phyloP scores from a whole-genome alignment of 1,140 invertebrate species.

The Mesaphorura yosii region DNA sequence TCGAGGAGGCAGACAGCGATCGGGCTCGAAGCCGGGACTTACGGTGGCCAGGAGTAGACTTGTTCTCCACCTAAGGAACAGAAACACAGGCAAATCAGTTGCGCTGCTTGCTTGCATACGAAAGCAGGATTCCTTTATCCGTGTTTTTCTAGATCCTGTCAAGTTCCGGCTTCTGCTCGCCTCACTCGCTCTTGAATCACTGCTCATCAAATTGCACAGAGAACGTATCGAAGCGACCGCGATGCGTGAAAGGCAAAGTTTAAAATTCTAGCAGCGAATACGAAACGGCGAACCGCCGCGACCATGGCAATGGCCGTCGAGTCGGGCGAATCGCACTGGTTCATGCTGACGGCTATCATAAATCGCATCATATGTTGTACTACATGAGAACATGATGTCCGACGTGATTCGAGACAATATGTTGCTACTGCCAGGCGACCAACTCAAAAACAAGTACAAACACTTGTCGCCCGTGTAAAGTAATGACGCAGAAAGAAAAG shows the following conservation, averaged over 20 bases:
- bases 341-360: too few species aligned
- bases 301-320: too few species aligned
- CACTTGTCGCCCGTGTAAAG: neutral
- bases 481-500: neutral
- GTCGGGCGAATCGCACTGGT: too few species aligned
- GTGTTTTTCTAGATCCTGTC: too few species aligned
- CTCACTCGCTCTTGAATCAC: neutral
- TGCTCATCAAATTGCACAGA: neutral
- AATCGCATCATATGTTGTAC: neutral
- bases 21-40: constrained; percentile 68
- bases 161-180: neutral
- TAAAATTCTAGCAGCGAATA: too few species aligned
- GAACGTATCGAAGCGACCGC: neutral
- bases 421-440: neutral
- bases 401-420: neutral
- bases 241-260: neutral
- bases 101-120: too few species aligned
- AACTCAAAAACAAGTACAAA: too few species aligned
- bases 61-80: neutral
- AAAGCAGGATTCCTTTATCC: too few species aligned
- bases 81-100: too few species aligned
- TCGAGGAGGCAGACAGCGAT: constrained; percentile 82
- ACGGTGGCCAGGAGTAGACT: constrained; percentile 39
- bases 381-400: neutral
- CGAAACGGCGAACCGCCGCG: too few species aligned